Evolutionary conservation across 2,888 invertebrate genomes (phyloP).

Genomic region (Maniola hyperantus): DNA sequence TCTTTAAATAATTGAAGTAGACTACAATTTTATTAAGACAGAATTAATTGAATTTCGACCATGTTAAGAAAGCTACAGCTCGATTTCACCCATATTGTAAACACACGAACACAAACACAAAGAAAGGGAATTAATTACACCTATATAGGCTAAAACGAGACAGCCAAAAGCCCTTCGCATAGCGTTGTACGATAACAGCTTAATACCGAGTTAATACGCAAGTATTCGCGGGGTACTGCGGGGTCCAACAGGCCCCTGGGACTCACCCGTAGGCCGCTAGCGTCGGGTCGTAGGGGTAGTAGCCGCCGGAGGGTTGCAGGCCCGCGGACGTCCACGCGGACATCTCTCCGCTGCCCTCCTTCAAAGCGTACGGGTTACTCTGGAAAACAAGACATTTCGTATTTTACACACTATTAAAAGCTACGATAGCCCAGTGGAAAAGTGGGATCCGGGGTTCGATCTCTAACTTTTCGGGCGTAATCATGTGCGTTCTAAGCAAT

Average conservation of each 20-base stretch:
- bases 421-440: no score
- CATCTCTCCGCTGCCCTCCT: conserved; percentile 94
- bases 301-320: conserved; percentile 94
- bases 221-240: conserved; percentile 47
- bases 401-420: neutral
- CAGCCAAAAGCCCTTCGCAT: conserved; percentile 77
- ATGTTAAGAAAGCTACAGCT: conserved; percentile 51
- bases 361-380: conserved; percentile 95
- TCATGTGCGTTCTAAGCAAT: no score
- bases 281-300: conserved; percentile 96
- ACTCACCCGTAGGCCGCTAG: conserved; percentile 97
- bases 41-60: neutral
- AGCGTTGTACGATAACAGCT: conserved; percentile 63
- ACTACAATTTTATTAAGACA: no score
- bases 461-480: no score
- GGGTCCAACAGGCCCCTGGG: conserved; percentile 65
- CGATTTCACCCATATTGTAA: conserved; percentile 49
- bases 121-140: conserved; percentile 67
- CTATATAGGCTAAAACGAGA: conserved; percentile 54
- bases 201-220: conserved; percentile 61
- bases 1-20: no score
- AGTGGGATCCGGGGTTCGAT: no score
- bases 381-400: conserved; percentile 77
- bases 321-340: conserved; percentile 96
- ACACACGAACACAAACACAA: conserved; percentile 59